These are phyloP conservation scores for Mylabris sibirica DNA, from an alignment of 2,888 invertebrate species.

Conservation along the genomic window DNA sequence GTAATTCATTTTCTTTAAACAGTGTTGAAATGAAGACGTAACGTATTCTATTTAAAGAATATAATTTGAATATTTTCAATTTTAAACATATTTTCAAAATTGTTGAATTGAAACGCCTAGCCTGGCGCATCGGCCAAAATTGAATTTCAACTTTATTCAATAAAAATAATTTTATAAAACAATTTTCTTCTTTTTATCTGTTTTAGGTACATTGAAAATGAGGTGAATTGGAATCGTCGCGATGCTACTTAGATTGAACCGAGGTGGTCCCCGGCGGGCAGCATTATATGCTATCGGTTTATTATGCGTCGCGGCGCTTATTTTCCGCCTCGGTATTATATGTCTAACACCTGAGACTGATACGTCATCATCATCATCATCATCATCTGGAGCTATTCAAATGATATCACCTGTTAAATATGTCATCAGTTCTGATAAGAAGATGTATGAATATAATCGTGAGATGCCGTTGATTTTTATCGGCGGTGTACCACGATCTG, in stretches of 20 bases:
- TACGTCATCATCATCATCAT: constrained; percentile 30
- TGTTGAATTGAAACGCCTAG: too few species aligned
- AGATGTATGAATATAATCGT: constrained; percentile 78
- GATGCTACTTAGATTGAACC: constrained; percentile 59
- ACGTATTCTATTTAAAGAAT: too few species aligned
- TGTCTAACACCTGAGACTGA: constrained; percentile 49
- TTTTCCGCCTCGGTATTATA: constrained; percentile 61
- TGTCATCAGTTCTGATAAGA: constrained; percentile 70
- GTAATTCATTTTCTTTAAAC: too few species aligned
- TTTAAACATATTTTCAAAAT: too few species aligned
- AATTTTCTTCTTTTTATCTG: not conserved
- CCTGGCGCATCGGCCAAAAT: constrained; percentile 6
- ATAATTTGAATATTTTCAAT: too few species aligned
- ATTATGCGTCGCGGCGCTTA: constrained; percentile 57
- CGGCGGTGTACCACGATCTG: constrained; percentile 97
- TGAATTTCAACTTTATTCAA: not conserved
- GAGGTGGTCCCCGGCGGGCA: constrained; percentile 58
- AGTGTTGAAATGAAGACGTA: too few species aligned
- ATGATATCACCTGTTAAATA: constrained; percentile 65
- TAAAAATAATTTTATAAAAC: not conserved
- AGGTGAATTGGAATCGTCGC: constrained; percentile 32
- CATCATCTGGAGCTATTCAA: constrained; percentile 25
- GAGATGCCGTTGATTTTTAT: constrained; percentile 95
- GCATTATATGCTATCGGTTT: constrained; percentile 58
- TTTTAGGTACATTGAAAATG: constrained; percentile 27